These are phyloP conservation scores for Phasianus colchicus DNA, from an alignment of 2,113 vertebrate genomes.

Conservation along the genomic window DNA sequence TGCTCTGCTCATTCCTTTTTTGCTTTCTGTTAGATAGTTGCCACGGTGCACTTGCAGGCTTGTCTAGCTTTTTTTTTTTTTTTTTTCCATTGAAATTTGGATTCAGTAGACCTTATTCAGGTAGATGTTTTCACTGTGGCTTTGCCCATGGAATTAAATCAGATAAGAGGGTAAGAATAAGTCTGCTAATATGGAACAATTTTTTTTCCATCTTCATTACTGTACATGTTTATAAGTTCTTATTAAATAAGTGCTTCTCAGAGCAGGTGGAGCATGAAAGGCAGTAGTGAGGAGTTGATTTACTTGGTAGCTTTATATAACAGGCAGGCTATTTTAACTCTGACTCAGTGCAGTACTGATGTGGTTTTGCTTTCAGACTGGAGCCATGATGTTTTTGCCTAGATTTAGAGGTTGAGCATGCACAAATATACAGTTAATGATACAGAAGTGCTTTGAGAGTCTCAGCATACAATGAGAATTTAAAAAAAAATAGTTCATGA, in stretches of 20 bases:
- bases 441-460: not conserved
- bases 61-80: not conserved
- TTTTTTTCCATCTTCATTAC: not conserved
- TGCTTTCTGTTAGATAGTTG: not conserved
- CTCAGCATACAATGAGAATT: not conserved
- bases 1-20: not conserved
- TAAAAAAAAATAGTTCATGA: not conserved
- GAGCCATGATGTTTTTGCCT: not conserved
- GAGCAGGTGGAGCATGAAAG: slow-evolving; percentile 53
- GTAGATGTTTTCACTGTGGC: not conserved
- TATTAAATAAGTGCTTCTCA: not conserved
- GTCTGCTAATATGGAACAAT: not conserved
- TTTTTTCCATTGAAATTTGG: not conserved
- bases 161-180: not conserved
- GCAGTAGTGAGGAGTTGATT: slow-evolving; percentile 38
- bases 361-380: slow-evolving; percentile 24
- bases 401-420: not conserved
- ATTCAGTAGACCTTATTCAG: not conserved
- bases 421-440: not conserved
- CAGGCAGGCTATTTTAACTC: slow-evolving; percentile 54
- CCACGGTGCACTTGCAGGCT: not conserved
- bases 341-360: not conserved
- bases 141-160: not conserved
- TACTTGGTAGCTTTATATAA: slow-evolving; percentile 61
- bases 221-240: not conserved